Evolutionary conservation across 2,888 invertebrate genomes (phyloP).

Genomic region (Nymphalis urticae): DNA sequence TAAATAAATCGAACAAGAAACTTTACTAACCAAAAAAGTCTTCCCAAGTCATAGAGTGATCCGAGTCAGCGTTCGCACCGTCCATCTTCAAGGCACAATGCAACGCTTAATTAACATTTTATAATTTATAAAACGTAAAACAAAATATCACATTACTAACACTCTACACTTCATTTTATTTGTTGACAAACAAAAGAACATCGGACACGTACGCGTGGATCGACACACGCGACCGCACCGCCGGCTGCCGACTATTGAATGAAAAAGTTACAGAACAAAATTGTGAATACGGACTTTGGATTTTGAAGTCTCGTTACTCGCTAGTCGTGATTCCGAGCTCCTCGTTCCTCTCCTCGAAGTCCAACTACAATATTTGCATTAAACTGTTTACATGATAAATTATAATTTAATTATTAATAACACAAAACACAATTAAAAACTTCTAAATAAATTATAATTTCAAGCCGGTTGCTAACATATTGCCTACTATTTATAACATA

Average conservation of each 20-base stretch:
- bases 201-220: constrained; percentile 51
- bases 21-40: constrained; percentile 85
- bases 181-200: constrained; percentile 73
- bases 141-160: constrained; percentile 34
- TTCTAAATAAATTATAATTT: no score
- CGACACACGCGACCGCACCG: constrained; percentile 51
- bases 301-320: constrained; percentile 14
- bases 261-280: constrained; percentile 46
- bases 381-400: constrained; percentile 1
- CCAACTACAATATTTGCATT: constrained; percentile 13
- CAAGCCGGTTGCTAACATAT: background rate
- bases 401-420: no score
- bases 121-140: constrained; percentile 38
- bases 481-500: no score
- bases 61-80: constrained; percentile 82
- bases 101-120: constrained; percentile 54
- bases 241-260: constrained; percentile 58
- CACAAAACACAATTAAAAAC: no score
- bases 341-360: constrained; percentile 22
- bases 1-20: constrained; percentile 28
- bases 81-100: constrained; percentile 70
- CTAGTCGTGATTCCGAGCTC: background rate
- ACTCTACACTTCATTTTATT: constrained; percentile 47
- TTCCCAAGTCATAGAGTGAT: constrained; percentile 87
- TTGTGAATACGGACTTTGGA: background rate